phyloP scores from a whole-genome alignment of 2,113 vertebrate species.

The Helogale parvula region DNA sequence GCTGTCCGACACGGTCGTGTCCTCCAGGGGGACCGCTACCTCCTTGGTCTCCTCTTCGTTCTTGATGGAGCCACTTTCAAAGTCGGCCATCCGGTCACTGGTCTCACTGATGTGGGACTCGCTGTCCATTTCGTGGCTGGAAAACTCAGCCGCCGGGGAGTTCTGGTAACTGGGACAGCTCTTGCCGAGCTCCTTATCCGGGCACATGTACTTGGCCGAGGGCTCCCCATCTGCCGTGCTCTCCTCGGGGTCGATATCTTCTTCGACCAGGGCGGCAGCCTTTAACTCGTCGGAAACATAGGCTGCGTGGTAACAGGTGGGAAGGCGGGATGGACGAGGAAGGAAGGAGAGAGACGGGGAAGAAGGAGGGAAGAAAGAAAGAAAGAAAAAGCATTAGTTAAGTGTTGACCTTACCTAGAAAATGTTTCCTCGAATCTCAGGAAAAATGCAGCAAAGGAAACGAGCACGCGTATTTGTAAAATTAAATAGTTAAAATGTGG shows the following conservation, averaged over 20 bases:
- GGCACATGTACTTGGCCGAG: conserved; percentile 92
- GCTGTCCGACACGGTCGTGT: conserved; percentile 91
- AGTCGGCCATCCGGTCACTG: conserved; percentile 97
- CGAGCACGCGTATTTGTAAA: conserved; percentile 84
- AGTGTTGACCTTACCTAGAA: conserved; percentile 54
- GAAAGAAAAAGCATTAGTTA: conserved; percentile 77
- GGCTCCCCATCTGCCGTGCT: conserved; percentile 93
- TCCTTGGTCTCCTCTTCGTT: conserved; percentile 97
- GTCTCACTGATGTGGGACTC: conserved; percentile 98
- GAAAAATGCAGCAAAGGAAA: conserved; percentile 50
- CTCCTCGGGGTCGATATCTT: conserved; percentile 93
- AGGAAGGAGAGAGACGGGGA: neutral
- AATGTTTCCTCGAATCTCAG: neutral
- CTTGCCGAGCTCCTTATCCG: conserved; percentile 93
- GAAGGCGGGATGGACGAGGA: neutral
- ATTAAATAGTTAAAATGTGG: conserved; percentile 89
- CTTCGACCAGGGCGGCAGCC: conserved; percentile 94
- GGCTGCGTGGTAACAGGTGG: conserved; percentile 83
- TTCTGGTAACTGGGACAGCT: conserved; percentile 93
- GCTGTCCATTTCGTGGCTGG: conserved; percentile 98
- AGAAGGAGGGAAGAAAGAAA: neutral
- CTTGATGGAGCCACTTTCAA: conserved; percentile 95
- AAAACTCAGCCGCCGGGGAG: conserved; percentile 96
- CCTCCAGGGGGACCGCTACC: conserved; percentile 87
- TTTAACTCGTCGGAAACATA: conserved; percentile 97